Percentiles rank a stretch among this genome's conserved stretches.
phyloP scores from a whole-genome alignment of 2,888 invertebrate genomes.

The Coecobrya sp. region DNA sequence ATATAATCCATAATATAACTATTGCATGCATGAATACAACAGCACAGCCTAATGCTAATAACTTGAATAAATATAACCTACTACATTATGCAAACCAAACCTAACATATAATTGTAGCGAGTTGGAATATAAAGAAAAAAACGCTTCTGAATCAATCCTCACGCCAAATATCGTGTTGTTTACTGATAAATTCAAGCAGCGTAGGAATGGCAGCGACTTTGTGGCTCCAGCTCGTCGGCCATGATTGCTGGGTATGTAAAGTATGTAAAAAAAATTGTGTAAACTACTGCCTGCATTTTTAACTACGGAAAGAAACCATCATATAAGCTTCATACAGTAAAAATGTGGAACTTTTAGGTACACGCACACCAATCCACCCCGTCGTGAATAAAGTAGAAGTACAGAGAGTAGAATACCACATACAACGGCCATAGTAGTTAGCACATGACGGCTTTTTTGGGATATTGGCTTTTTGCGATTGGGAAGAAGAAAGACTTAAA shows the following conservation, averaged over 20 bases:
- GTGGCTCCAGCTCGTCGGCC: slow-evolving; percentile 76
- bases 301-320: not conserved
- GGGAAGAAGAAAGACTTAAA: not conserved
- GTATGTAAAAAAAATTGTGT: not conserved
- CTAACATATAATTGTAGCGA: not conserved
- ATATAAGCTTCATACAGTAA: not conserved
- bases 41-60: not conserved
- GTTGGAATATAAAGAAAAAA: not conserved
- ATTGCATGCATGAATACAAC: not conserved
- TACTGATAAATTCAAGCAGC: slow-evolving; percentile 5
- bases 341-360: not conserved
- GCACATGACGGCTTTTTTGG: not conserved
- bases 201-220: slow-evolving; percentile 54
- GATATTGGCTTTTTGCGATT: not conserved
- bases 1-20: not conserved
- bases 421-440: too few relatives aligned
- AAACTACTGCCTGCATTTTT: not conserved
- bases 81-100: slow-evolving; percentile 36
- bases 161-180: not conserved
- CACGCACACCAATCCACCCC: not conserved
- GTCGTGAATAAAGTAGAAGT: too few relatives aligned
- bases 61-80: not conserved
- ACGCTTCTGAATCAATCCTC: slow-evolving; percentile 8
- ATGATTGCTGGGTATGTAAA: slow-evolving; percentile 30
- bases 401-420: too few relatives aligned